Evolutionary conservation across 2,113 vertebrate species (phyloP), one percentile per base, ranked within the genome.

Genomic region (Psettodes erumei): DNA sequence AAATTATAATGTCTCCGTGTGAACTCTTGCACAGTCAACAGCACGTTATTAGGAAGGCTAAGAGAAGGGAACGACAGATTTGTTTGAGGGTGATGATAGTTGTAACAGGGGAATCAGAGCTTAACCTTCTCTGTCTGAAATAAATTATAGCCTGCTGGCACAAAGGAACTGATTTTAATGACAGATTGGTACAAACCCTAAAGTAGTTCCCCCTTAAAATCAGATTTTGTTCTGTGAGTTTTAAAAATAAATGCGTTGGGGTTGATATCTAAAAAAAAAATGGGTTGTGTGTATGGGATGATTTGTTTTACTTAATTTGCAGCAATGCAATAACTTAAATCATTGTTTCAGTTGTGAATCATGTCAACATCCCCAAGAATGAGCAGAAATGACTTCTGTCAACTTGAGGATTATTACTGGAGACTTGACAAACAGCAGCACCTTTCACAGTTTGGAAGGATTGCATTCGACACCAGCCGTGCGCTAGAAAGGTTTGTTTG

Each of bases 311-410:
- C 12, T 55, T 50, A 8, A 64, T 43, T 64, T 21, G 16, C 60
- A 27, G 42, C 1, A 5, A 30, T 23, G 16, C 64, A 45, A 35
- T 32, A 0, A 40, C 11, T 8, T 33, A 35, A 23, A 66, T 19
- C 11, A 27, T 37, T 65, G 12, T 32, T 0, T 45, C 40, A 62
- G 12, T 60, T 64, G 53, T 33, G 71, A 63, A n/a, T 8, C 27
- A 51, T 40, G 28, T 45, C 27, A 78, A 15, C 21, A 37, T 33
- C 40, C 11, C n/a, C 51, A 48, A 73, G 28, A 37, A 33, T 43
- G 54, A 58, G 82, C 13, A 56, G 67, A 79, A 83, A 71, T 67
- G 55, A 21, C 47, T 63, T 51, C 45, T 60, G 63, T 81, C 71
- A 81, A 21, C 43, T 67, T 43, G 19, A 65, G 10, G 35, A 83